phyloP scores from a whole-genome alignment of 2,113 vertebrate species.

The Zonotrichia leucophrys region DNA sequence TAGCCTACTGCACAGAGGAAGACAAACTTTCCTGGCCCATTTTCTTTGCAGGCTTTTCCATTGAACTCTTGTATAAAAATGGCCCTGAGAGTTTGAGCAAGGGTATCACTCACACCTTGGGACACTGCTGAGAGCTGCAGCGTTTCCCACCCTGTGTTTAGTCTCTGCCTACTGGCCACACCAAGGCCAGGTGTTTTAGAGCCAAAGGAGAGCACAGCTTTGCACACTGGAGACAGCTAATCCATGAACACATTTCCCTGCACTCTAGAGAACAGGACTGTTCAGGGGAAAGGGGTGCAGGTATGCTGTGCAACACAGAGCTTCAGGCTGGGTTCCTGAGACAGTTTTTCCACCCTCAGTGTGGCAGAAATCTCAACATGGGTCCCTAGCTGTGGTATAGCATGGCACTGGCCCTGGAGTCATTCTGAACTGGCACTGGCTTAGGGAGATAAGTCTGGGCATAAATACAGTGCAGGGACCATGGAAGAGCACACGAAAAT shows the following conservation, averaged over 20 bases:
- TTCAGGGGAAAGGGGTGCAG: not conserved
- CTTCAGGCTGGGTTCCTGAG: not conserved
- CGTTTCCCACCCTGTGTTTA: not conserved
- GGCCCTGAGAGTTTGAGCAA: not conserved
- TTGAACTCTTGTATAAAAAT: not conserved
- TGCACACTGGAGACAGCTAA: not conserved
- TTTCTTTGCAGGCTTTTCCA: not conserved
- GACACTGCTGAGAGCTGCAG: not conserved
- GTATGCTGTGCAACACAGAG: fast-evolving
- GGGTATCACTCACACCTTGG: not conserved
- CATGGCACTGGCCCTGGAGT: not conserved
- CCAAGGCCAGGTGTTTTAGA: not conserved
- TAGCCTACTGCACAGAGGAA: not conserved
- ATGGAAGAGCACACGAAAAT: not conserved
- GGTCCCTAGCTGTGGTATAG: not conserved
- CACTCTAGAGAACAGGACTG: not conserved
- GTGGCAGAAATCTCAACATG: not conserved
- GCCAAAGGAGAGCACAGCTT: not conserved
- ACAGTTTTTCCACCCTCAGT: not conserved
- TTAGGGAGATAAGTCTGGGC: not conserved
- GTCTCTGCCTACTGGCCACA: not conserved
- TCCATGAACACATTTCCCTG: not conserved
- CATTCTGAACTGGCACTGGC: not conserved
- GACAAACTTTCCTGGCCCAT: not conserved
- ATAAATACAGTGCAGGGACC: not conserved